These are phyloP conservation scores for Nycticorax nycticorax DNA, from an alignment of 2,113 vertebrate genomes.

Conservation along the genomic window DNA sequence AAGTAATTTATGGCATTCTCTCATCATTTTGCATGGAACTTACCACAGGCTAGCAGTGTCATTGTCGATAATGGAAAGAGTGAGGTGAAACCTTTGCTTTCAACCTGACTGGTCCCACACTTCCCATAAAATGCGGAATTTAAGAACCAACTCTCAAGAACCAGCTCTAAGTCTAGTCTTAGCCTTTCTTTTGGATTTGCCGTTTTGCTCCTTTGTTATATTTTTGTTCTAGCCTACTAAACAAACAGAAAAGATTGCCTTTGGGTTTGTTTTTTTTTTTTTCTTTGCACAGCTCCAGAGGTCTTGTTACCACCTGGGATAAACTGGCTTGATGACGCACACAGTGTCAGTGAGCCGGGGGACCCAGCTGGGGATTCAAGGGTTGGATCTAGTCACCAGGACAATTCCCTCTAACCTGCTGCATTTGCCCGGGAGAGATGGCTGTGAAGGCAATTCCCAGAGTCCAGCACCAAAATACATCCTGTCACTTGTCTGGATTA, in stretches of 20 bases:
- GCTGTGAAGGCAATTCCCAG: background rate
- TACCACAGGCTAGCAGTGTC: background rate
- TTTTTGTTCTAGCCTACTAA: background rate
- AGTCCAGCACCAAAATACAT: background rate
- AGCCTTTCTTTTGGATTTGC: background rate
- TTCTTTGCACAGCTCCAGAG: background rate
- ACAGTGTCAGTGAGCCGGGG: background rate
- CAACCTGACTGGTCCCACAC: rapidly evolving
- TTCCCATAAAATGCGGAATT: background rate
- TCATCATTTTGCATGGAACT: rapidly evolving
- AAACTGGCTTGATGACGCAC: background rate
- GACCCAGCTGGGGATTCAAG: background rate
- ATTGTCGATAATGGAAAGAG: background rate
- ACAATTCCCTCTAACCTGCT: background rate
- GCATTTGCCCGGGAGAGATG: background rate
- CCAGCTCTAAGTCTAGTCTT: background rate
- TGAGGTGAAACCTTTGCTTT: background rate
- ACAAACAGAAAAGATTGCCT: background rate
- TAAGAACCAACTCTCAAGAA: background rate
- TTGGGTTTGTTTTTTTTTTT: background rate
- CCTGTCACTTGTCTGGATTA: background rate
- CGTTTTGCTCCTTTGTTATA: background rate
- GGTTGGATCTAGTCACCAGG: background rate
- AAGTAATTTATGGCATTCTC: background rate
- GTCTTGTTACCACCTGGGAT: background rate